A percentile compares a stretch with the other conserved stretches of the same genome.
Evolutionary conservation across 2,888 invertebrate species (phyloP).

Genomic region (Chouioia cunea): DNA sequence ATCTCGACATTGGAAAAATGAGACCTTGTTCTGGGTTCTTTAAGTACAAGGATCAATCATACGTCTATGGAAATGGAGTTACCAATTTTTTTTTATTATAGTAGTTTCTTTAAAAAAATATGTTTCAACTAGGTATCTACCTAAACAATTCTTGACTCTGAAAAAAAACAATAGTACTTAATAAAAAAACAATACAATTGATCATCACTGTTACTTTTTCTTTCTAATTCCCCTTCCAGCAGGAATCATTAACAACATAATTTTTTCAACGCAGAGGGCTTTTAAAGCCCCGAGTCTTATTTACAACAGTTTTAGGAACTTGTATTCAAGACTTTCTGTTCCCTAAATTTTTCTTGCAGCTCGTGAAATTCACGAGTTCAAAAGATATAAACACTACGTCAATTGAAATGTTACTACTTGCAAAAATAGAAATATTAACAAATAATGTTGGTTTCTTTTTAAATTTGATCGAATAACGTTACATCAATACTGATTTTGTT

Average conservation of each 20-base stretch:
- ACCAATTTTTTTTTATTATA: slow-evolving; percentile 36
- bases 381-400: slow-evolving; percentile 33
- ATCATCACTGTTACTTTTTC: too few relatives aligned
- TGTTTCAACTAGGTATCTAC: slow-evolving; percentile 33
- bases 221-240: slow-evolving; percentile 38
- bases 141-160: slow-evolving; percentile 13
- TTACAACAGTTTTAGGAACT: slow-evolving; percentile 44
- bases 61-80: slow-evolving; percentile 30
- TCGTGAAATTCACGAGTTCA: slow-evolving; percentile 34
- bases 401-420: slow-evolving; percentile 26
- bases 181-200: slow-evolving; percentile 20
- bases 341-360: slow-evolving; percentile 24
- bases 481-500: slow-evolving; percentile 44
- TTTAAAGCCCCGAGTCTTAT: slow-evolving; percentile 41
- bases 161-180: slow-evolving; percentile 32
- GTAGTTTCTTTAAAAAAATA: slow-evolving; percentile 33
- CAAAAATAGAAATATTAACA: slow-evolving; percentile 9
- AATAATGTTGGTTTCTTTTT: slow-evolving; percentile 23
- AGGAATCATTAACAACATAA: slow-evolving; percentile 39
- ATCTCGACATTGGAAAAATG: slow-evolving; percentile 32
- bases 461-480: slow-evolving; percentile 39
- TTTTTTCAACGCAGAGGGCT: slow-evolving; percentile 41
- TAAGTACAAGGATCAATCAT: slow-evolving; percentile 56
- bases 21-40: slow-evolving; percentile 53
- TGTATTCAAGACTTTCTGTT: slow-evolving; percentile 40